Base-by-base conservation (phyloP, 2,888 invertebrate genomes). In the Peribatodes rhomboidaria region DNA sequence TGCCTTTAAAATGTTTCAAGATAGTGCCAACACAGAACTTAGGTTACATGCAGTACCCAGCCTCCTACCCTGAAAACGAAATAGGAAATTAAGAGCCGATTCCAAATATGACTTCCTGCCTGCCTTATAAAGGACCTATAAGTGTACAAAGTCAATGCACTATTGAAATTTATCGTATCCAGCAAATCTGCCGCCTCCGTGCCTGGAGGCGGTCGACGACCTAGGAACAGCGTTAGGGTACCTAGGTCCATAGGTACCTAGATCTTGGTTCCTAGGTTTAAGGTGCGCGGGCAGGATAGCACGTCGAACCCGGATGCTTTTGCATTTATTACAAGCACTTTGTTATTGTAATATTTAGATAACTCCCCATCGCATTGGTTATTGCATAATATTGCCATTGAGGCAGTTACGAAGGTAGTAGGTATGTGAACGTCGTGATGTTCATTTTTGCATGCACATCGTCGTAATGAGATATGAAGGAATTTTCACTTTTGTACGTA, bases 141-240 rank as follows among this genome's bases (percentile, higher is more conserved):
- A 69, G 77, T 82, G 78, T 76, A 78, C 82, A 81, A 85, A 91
- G 88, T 89, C 88, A 89, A 89, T 90, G 89, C 84, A 87, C 88
- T 88, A 89, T 90, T 91, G 90, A 91, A 92, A 90, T 90, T 92
- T 91, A 92, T 90, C 86, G 90, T 89, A 88, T 89, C 91, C 92
- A 86, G 89, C 87, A 83, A 89, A 90, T 89, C 88, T 90, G 82
- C 87, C 84, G 88, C 86, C 86, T 85, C 81, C 81, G 82, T 82
- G 85, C 79, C 86, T 82, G 79, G 79, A 79, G 75, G 75, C 86
- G 90, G 85, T 87, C 89, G 82, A 77, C 79, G 89, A 89, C 90
- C 89, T 84, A 79, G 86, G 89, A 86, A 84, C 87, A 80, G 80
- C 85, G 88, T 87, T 87, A 84, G 87, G 88, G 82, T 84, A 87